Base-by-base conservation (phyloP, 2,797 vertebrate genomes). In the Odontamblyopus lacepedii region DNA sequence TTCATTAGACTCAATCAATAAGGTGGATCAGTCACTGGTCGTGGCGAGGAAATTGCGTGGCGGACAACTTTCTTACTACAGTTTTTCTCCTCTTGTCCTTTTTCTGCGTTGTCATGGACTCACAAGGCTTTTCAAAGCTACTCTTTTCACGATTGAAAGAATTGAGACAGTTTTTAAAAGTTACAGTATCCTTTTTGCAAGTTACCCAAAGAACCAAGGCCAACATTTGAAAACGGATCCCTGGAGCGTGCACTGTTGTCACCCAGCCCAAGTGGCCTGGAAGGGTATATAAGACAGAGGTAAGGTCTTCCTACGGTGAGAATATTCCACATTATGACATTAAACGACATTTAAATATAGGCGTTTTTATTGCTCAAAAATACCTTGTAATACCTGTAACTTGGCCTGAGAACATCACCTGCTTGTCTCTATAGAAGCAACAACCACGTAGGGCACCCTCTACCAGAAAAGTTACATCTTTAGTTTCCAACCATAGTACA, bases 1-100 rank as follows among this genome's bases (percentile, higher is more conserved):
- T 93, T 95, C 93, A 94, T 89, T 87, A 88, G 90, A 56, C 75
- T 50, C 76, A 87, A 93, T 95, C 92, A 74, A 94, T 93, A 88
- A 77, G 80, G 78, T 64, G 86, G 88, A 77, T 75, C 84, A 83
- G 88, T 88, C 85, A 86, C 92, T 48, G 44, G 2, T 89, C 57
- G 50, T 79, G 89, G 83, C 63, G 83, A 75, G 84, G 89, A 87
- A 83, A 83, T 66, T 85, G 82, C 5, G 69, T 77, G 81, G 78
- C 74, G 81, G 78, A 86, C 74, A 79, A 80, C 72, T 66, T 61
- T 29, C 74, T 53, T 38, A 38, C 73, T 29, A 70, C 35, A 67
- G 60, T 65, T 67, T 72, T 51, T 80, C 63, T 71, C 73, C 63
- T 19, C 67, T 79, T 67, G 19, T 71, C 82, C 74, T 70, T 69